Evolutionary conservation across 2,113 vertebrate genomes (phyloP).

Genomic region (Capricornis sumatraensis): DNA sequence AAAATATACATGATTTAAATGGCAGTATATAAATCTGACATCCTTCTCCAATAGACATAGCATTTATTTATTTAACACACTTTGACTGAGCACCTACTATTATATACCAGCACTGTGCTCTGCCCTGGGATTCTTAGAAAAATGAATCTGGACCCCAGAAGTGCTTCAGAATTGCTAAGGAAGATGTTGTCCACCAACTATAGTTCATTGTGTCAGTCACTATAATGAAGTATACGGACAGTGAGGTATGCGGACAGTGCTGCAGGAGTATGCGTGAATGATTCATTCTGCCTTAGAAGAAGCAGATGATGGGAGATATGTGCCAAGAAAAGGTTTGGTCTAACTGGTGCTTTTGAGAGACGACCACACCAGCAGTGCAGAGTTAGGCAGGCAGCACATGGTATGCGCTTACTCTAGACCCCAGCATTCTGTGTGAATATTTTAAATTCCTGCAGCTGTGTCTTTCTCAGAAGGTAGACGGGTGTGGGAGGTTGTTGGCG

Average conservation of each 20-base stretch:
- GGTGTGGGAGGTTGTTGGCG: neutral
- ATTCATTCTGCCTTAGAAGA: neutral
- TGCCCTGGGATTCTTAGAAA: neutral
- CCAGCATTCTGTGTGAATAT: neutral
- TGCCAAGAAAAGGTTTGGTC: neutral
- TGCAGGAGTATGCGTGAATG: neutral
- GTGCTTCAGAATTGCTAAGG: neutral
- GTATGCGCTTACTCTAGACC: too few relatives aligned
- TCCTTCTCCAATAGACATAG: neutral
- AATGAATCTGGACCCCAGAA: neutral
- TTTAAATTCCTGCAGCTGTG: neutral
- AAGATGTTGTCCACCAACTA: neutral
- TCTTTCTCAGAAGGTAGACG: neutral
- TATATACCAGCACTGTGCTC: neutral
- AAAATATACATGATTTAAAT: conserved; percentile 47
- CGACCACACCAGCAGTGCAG: fast-evolving
- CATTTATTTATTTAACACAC: conserved; percentile 25
- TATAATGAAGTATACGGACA: neutral
- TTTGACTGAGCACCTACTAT: neutral
- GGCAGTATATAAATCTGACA: neutral
- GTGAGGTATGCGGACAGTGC: neutral
- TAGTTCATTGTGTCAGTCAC: neutral
- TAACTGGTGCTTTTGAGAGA: neutral
- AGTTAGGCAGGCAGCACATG: neutral
- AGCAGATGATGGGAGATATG: neutral